phyloP scores from a whole-genome alignment of 2,797 vertebrate species.

The Catostomus latipinnis region DNA sequence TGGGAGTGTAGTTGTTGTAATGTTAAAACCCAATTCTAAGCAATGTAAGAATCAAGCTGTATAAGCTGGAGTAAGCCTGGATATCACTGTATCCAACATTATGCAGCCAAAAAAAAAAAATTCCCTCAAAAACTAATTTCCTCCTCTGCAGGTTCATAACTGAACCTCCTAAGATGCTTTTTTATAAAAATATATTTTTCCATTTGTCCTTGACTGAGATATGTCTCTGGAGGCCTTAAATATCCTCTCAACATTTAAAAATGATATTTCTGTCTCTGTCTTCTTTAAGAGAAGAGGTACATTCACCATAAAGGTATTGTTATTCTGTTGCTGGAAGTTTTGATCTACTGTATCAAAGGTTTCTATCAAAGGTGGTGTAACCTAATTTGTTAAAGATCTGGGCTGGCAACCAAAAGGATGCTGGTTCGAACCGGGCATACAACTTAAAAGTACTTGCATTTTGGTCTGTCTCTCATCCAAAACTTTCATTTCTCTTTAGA shows the following conservation, averaged over 20 bases:
- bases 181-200: neutral
- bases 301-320: neutral
- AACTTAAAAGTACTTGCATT: too few relatives aligned
- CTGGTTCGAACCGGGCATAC: too few relatives aligned
- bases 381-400: too few relatives aligned
- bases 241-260: neutral
- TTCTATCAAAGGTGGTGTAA: too few relatives aligned
- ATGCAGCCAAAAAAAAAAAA: neutral
- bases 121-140: constrained; percentile 14
- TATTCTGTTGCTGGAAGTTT: neutral
- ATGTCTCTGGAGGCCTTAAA: neutral
- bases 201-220: neutral
- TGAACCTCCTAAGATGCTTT: neutral
- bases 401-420: too few relatives aligned
- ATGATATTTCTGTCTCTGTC: neutral
- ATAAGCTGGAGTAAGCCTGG: constrained; percentile 14
- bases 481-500: too few relatives aligned
- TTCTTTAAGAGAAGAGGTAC: neutral
- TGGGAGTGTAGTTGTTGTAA: too few relatives aligned
- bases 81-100: neutral
- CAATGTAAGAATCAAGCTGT: neutral
- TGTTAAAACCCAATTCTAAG: too few relatives aligned
- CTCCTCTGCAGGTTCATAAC: constrained; percentile 23
- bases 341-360: neutral
- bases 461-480: too few relatives aligned